A percentile compares a stretch with the other conserved stretches of the same genome.
These are phyloP conservation scores for Noctua comes DNA, from an alignment of 2,888 invertebrate genomes.

Conservation along the genomic window DNA sequence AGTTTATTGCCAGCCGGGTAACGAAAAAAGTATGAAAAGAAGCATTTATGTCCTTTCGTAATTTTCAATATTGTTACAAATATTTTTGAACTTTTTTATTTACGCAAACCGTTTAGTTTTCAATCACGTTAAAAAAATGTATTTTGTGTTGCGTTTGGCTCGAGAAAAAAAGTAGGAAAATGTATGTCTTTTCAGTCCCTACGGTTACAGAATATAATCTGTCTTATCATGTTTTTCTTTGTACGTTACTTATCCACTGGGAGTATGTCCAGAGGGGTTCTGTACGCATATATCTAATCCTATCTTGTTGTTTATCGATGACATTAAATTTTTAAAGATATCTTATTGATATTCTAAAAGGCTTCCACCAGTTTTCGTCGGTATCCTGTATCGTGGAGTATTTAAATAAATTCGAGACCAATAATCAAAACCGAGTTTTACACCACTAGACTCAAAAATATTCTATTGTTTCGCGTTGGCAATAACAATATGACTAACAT, in stretches of 20 bases:
- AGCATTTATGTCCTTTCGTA: background rate
- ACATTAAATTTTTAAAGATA: background rate
- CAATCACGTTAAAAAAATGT: background rate
- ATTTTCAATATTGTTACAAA: background rate
- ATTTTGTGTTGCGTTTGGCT: background rate
- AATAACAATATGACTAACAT: too few species aligned
- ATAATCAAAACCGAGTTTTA: background rate
- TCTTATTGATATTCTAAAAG: background rate
- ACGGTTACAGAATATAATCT: conserved; percentile 25
- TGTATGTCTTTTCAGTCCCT: background rate
- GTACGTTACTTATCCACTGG: background rate
- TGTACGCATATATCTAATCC: background rate
- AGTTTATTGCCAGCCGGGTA: background rate
- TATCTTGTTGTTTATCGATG: background rate
- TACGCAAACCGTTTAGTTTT: too few species aligned
- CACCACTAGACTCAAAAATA: too few species aligned
- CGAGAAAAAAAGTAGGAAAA: background rate
- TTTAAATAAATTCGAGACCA: too few species aligned
- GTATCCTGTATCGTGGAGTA: background rate
- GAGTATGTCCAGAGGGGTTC: background rate
- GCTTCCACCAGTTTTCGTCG: background rate
- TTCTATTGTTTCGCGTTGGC: background rate
- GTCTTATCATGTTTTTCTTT: conserved; percentile 15
- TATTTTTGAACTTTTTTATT: background rate
- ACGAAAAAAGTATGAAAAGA: background rate